phyloP scores from a whole-genome alignment of 2,797 vertebrate genomes.

The Poeciliopsis gracilis region DNA sequence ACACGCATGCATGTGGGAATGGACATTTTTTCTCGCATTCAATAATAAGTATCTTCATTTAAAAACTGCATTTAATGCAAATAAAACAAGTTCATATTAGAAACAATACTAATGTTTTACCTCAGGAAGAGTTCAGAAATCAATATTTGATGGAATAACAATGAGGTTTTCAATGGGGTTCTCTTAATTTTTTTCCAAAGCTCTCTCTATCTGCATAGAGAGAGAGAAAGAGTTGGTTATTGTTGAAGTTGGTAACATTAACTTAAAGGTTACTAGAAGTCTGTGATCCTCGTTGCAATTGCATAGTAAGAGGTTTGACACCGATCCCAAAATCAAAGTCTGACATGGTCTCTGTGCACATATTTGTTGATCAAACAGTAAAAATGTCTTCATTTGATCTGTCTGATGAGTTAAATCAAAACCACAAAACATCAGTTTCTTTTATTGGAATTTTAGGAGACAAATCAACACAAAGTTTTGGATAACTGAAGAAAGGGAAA shows the following conservation, averaged over 20 bases:
- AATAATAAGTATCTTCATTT: too few species aligned
- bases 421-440: neutral
- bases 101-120: too few species aligned
- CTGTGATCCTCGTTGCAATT: neutral
- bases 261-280: neutral
- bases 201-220: too few species aligned
- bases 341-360: neutral
- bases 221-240: neutral
- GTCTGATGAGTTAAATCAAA: neutral
- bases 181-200: too few species aligned
- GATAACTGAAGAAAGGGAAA: neutral
- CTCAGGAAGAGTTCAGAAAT: too few species aligned
- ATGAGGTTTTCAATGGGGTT: too few species aligned
- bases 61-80: too few species aligned
- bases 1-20: neutral
- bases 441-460: neutral
- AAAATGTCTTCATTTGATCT: neutral
- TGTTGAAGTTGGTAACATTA: neutral
- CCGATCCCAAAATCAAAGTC: neutral
- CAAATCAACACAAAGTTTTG: neutral
- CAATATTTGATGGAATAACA: too few species aligned
- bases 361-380: neutral
- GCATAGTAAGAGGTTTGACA: neutral
- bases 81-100: too few species aligned
- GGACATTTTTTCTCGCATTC: too few species aligned